Base-by-base conservation (phyloP, 2,888 invertebrate species). In the Caradrina clavipalpis region DNA sequence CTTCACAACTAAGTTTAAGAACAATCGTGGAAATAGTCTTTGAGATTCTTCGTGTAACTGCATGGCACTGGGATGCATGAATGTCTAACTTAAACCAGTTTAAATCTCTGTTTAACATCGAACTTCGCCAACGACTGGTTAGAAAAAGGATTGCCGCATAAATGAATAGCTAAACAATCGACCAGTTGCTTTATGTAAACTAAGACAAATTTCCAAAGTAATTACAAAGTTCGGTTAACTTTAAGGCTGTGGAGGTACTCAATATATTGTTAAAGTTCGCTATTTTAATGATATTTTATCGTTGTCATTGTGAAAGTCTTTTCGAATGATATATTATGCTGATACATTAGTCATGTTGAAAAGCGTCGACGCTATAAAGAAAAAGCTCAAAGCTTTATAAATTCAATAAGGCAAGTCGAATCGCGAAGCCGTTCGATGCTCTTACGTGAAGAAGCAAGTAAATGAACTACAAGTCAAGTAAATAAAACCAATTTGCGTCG, bases 401-500 rank as follows among this genome's bases (percentile, higher is more conserved):
- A 84, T 76, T 76, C 55, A 82, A 78, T 81, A 73, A 83, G 66
- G 65, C 55, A 61, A 65, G 59, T 76, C 57, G 62, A 66, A 45
- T 60, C 57, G 56, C 58, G 79, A 83, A 86, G 74, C 78, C 76
- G 45, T 76, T 80, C 61, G 53, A 61, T 74, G 66, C 64, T 69
- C 50, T 62, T 69, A 76, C 80, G 72, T 70, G 64, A 71, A 81
- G 64, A 70, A 80, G 67, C 64, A 74, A 69, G 72, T 81, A 82
- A 87, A 84, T 84, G 61, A 82, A 85, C 79, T 81, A 67, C 73
- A 69, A 76, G 58, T 76, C 69, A 62, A 82, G 73, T 80, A 77
- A 86, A 85, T 86, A 80, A 84, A 86, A 86, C 78, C 78, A 84
- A 86, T 88, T 86, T 81, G 80, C 77, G 54, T 85, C 70, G 62